Evolutionary conservation across 2,113 vertebrate genomes (phyloP).

Genomic region (Gorsachius goisagi): DNA sequence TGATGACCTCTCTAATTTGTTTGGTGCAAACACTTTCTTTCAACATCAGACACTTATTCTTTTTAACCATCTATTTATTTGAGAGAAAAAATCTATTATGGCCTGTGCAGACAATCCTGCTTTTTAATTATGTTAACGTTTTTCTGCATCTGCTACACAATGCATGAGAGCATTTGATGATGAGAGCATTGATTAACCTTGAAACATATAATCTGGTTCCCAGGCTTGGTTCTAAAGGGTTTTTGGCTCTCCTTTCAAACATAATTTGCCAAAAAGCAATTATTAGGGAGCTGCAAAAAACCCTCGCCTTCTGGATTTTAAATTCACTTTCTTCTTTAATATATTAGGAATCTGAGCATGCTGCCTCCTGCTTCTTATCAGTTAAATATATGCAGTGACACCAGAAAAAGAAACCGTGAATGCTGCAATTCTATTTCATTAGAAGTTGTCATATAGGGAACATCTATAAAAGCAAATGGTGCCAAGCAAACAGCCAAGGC

Average conservation of each 20-base stretch:
- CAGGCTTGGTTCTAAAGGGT: conserved; percentile 53
- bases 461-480: neutral
- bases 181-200: conserved; percentile 51
- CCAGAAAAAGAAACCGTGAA: neutral
- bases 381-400: neutral
- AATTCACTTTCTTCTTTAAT: conserved; percentile 54
- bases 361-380: conserved; percentile 37
- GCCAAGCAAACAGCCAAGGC: neutral
- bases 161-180: conserved; percentile 23
- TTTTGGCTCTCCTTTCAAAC: conserved; percentile 66
- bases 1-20: conserved; percentile 68
- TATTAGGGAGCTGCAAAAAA: conserved; percentile 17
- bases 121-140: conserved; percentile 53
- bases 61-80: conserved; percentile 42
- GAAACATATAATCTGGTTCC: conserved; percentile 50
- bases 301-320: conserved; percentile 29
- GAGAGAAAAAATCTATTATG: conserved; percentile 54
- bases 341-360: conserved; percentile 56
- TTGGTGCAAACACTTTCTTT: conserved; percentile 70
- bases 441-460: neutral
- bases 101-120: conserved; percentile 61
- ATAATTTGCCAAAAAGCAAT: conserved; percentile 67
- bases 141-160: conserved; percentile 9
- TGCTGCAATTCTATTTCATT: neutral
- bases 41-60: conserved; percentile 53